A percentile compares a stretch with the other conserved stretches of the same genome.
Evolutionary conservation across 2,888 invertebrate genomes (phyloP).

Genomic region (Eurois occulta): DNA sequence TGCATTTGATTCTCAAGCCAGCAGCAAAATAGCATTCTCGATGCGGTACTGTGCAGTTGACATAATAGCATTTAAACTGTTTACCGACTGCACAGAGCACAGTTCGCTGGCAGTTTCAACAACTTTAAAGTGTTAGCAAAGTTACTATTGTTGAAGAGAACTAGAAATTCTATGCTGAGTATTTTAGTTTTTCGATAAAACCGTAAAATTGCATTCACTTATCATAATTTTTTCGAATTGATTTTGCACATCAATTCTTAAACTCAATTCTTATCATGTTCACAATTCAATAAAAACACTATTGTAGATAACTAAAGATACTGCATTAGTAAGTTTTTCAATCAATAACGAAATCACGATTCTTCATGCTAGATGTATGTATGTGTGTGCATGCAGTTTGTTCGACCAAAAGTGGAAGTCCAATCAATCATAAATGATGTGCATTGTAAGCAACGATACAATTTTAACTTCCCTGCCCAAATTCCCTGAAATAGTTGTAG

Average conservation of each 20-base stretch:
- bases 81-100: conserved; percentile 11
- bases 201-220: not conserved
- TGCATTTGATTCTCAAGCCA: not conserved
- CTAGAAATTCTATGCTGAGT: not conserved
- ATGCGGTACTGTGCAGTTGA: conserved; percentile 5
- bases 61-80: conserved; percentile 16
- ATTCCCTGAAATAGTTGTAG: too few species aligned
- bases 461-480: too few species aligned
- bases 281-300: too few species aligned
- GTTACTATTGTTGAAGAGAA: conserved; percentile 7
- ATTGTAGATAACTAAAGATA: too few species aligned
- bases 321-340: too few species aligned
- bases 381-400: too few species aligned
- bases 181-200: not conserved
- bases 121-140: conserved; percentile 17
- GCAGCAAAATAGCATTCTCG: not conserved
- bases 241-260: not conserved
- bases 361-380: too few species aligned
- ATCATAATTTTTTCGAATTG: too few species aligned
- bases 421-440: too few species aligned
- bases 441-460: too few species aligned
- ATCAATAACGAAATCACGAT: too few species aligned
- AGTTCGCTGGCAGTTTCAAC: conserved; percentile 1
- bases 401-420: too few species aligned
- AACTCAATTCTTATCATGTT: not conserved